phyloP scores from a whole-genome alignment of 1,140 invertebrate species.

The silkworm (Bombyx mori) region DNA sequence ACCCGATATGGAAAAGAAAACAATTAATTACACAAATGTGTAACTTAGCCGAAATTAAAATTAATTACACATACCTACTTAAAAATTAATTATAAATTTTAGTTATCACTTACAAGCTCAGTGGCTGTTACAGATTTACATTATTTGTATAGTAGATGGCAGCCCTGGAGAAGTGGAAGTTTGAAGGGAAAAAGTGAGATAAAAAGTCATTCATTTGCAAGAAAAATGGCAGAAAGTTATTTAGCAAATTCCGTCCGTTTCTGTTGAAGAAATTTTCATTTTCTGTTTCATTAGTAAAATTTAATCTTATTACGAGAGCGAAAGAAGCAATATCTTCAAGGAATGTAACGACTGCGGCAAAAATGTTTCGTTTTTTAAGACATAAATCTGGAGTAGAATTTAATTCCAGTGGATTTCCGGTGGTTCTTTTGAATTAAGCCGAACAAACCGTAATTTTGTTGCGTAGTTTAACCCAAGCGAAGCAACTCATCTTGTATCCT shows the following conservation, averaged over 20 bases:
- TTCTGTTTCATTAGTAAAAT: slow-evolving; percentile 62
- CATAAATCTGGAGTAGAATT: slow-evolving; percentile 8
- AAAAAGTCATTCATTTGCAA: slow-evolving; percentile 35
- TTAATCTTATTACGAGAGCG: slow-evolving; percentile 48
- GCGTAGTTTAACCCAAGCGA: too few species aligned
- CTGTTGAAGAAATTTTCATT: slow-evolving; percentile 43
- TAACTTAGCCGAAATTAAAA: too few species aligned
- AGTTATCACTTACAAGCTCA: too few species aligned
- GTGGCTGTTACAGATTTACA: too few species aligned
- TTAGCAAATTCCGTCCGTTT: slow-evolving; percentile 40
- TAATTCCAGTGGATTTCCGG: not conserved
- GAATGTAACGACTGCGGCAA: slow-evolving; percentile 36
- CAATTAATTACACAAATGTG: too few species aligned
- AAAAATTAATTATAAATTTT: too few species aligned
- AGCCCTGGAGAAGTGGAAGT: not conserved
- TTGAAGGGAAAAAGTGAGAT: slow-evolving; percentile 19
- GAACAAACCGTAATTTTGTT: too few species aligned
- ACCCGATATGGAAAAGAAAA: too few species aligned
- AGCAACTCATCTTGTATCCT: too few species aligned
- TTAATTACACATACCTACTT: too few species aligned
- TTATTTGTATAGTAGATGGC: too few species aligned
- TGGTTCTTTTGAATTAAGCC: too few species aligned
- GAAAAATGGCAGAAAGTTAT: slow-evolving; percentile 39
- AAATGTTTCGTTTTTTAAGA: slow-evolving; percentile 34
- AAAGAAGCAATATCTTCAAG: slow-evolving; percentile 42